Conservation (phyloP, 2,797 vertebrate species). For the Leuciscus waleckii region DNA sequence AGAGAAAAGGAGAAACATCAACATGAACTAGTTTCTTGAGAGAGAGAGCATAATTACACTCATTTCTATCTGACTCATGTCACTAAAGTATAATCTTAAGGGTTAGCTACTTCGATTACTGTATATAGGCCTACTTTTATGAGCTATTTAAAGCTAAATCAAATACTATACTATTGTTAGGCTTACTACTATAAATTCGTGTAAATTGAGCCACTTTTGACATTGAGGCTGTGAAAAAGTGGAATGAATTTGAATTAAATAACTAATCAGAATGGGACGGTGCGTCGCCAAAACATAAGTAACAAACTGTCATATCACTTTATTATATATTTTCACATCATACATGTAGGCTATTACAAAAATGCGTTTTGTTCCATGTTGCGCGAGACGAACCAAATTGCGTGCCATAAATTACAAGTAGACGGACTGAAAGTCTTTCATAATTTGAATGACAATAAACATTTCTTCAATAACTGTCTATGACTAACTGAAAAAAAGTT, state of each 20-base stretch:
- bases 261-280: background rate
- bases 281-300: background rate
- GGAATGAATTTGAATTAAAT: background rate
- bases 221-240: background rate
- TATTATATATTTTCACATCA: background rate
- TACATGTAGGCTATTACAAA: background rate
- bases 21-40: background rate
- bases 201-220: background rate
- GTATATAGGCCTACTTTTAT: background rate
- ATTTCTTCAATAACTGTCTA: background rate
- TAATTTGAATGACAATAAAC: background rate
- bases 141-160: background rate
- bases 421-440: background rate
- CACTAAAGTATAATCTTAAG: background rate
- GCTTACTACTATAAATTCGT: too few species aligned
- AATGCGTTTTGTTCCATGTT: background rate
- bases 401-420: background rate
- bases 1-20: slow-evolving; percentile 15
- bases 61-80: background rate
- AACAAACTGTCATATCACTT: background rate
- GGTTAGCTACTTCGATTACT: background rate
- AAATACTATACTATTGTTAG: background rate
- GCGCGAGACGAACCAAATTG: background rate
- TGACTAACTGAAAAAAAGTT: background rate
- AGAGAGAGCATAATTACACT: background rate